Evolutionary conservation across 2,113 vertebrate genomes (phyloP), one percentile per base, ranked within the genome.

Genomic region (Sarotherodon lohbergeri): DNA sequence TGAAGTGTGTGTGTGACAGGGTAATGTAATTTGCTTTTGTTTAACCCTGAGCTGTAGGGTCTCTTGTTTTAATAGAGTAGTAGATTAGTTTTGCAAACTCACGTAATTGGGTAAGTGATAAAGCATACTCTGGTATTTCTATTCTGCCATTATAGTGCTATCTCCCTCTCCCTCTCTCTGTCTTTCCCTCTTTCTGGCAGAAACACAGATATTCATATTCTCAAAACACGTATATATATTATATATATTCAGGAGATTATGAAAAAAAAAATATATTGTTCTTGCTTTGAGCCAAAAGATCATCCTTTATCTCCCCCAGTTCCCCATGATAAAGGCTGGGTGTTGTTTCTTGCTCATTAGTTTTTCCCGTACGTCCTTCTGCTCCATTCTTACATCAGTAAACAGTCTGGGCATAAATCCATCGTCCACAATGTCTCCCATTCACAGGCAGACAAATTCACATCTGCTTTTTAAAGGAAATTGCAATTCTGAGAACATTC

Each of bases 11-110:
- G 66, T 73, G 81, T 66, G 68, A 81, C 66, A 55, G 82, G 68
- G 85, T 95, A 95, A 95, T 95, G 95, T 92, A 94, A 95, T 96
- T 96, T 96, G 94, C 94, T 94, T 94, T 96, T 94, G 92, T 96
- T 96, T 95, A 95, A 96, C 95, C 95, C 91, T 87, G 89, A 93
- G 87, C 93, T 91, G 93, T 89, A 90, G 93, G 96, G 94, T 95
- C 94, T 94, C 93, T 93, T 93, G 92, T 94, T 95, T 94, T 96
- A 96, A 97, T 95, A 86, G 95, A 96, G 92, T 94, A 93, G 93
- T 91, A 95, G 93, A 96, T 96, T 96, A 95, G 93, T 95, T 95
- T 96, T 94, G 80, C 95, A 95, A 93, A 94, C 92, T 91, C 57
- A 88, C 89, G 36, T 96, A 96, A 96, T 95, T 95, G 93, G 94